Evolutionary conservation across 1,140 invertebrate genomes (phyloP), one percentile per base, ranked within the genome.

Genomic region (Drosophila kikkawai): DNA sequence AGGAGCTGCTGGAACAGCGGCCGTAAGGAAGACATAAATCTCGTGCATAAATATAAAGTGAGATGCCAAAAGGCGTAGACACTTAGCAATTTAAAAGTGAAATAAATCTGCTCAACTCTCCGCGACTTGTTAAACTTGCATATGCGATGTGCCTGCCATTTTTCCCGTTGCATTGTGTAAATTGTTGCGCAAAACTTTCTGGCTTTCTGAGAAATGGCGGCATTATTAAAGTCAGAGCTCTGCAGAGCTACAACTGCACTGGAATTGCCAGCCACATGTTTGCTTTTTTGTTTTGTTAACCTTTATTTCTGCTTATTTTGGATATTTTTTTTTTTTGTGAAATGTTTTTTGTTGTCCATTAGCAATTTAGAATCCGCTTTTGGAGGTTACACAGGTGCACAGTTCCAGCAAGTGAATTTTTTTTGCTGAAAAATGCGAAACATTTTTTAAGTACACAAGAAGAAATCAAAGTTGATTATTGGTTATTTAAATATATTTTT

Each of bases 61-160:
- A 71, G 60, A 48, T 64, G 59, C 67, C 63, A 82, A 64, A 69
- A 76, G 67, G 51, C 67, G 56, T 70, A 73, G 75, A 85, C 74
- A 74, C 75, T 88, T 81, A 61, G 75, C 85, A 90, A 88, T 90
- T 88, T 76, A 68, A 79, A 90, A 90, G 70, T 59, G 67, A 82
- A 82, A 88, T 88, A 88, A 85, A 88, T 88, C 75, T 79, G 22
- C 29, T 15, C 41, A 36, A 32, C 41, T 56, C 51, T 45, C 44
- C 39, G 55, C 42, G 37, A 47, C 65, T 48, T 37, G 56, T 48
- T 69, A 57, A 76, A 76, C 73, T 67, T 77, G 69, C 75, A 79
- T 75, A 75, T 65, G 67, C 70, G 47, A 51, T 37, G 60, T 53
- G 42, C 34, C 47, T 53, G 56, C 61, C 61, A 57, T 41, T 50